These are phyloP conservation scores for Hydrozoanthus tunicans DNA, from an alignment of 64 coral and sea anemone species.

Conservation along the genomic window DNA sequence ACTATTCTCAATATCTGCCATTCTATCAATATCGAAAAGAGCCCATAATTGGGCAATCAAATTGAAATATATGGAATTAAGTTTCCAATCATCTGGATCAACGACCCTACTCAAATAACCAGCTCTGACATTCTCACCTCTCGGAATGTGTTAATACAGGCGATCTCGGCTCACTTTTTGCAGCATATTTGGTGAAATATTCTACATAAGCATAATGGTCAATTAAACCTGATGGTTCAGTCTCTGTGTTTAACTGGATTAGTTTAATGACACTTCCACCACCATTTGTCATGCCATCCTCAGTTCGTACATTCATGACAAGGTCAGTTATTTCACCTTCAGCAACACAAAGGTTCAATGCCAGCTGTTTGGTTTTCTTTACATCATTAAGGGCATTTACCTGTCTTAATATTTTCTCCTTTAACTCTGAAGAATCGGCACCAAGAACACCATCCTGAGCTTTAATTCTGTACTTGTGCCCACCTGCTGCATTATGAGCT, in stretches of 20 bases:
- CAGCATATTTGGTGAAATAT: too few relatives aligned
- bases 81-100: constrained; percentile 34
- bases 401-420: constrained; percentile 55
- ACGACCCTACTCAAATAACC: constrained; percentile 8
- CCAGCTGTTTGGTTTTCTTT: constrained; percentile 58
- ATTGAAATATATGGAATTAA: background rate
- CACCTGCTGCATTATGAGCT: background rate
- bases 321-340: constrained; percentile 48
- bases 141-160: too few relatives aligned
- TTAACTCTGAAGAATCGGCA: constrained; percentile 21
- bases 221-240: constrained; percentile 32
- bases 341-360: constrained; percentile 18
- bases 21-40: constrained; percentile 14
- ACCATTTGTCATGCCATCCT: constrained; percentile 10
- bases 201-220: too few relatives aligned
- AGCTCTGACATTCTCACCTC: background rate
- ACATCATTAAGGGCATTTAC: constrained; percentile 1
- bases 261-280: constrained; percentile 40
- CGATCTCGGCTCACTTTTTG: too few relatives aligned
- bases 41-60: constrained; percentile 4
- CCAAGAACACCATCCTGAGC: constrained; percentile 57
- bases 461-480: constrained; percentile 25
- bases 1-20: background rate
- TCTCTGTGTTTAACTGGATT: background rate
- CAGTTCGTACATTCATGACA: constrained; percentile 25